A percentile compares a stretch with the other conserved stretches of the same genome.
phyloP scores from a whole-genome alignment of 2,888 invertebrate genomes.

The Troides helena region DNA sequence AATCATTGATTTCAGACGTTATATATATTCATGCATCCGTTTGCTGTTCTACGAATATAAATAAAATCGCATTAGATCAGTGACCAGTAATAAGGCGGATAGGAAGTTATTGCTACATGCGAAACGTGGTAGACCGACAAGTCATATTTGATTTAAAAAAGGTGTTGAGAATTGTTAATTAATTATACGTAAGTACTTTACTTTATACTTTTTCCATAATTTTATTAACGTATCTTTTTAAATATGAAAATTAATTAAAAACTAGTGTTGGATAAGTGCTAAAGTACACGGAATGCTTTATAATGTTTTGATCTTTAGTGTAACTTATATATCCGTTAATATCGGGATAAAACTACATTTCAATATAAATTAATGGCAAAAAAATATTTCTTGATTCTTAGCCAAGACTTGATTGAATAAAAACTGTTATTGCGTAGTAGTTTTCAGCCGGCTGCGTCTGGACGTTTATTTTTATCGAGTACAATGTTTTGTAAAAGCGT shows the following conservation, averaged over 20 bases:
- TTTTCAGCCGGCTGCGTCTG: slow-evolving; percentile 48
- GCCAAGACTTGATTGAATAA: slow-evolving; percentile 68
- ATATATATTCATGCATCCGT: slow-evolving; percentile 54
- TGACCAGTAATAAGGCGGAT: slow-evolving; percentile 42
- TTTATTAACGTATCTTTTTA: no score
- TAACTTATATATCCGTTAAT: slow-evolving; percentile 7
- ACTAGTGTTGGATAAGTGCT: no score
- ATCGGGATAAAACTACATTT: slow-evolving; percentile 32
- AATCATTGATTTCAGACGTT: slow-evolving; percentile 71
- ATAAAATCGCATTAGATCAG: slow-evolving; percentile 49
- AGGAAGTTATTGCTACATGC: slow-evolving; percentile 10
- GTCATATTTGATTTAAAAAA: no score
- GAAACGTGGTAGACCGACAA: not conserved
- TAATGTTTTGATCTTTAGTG: no score
- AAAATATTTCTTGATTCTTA: slow-evolving; percentile 65
- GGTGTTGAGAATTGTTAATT: no score
- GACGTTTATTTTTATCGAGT: slow-evolving; percentile 48
- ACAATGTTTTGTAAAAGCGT: slow-evolving; percentile 2
- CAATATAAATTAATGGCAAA: slow-evolving; percentile 43
- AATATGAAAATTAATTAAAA: no score
- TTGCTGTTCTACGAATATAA: slow-evolving; percentile 63
- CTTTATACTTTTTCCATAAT: no score
- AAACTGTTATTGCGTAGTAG: slow-evolving; percentile 65
- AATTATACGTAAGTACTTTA: no score
- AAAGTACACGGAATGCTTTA: no score